A percentile compares a stretch with the other conserved stretches of the same genome.
phyloP scores from a whole-genome alignment of 2,888 invertebrate genomes.

The Eupithecia insigniata region DNA sequence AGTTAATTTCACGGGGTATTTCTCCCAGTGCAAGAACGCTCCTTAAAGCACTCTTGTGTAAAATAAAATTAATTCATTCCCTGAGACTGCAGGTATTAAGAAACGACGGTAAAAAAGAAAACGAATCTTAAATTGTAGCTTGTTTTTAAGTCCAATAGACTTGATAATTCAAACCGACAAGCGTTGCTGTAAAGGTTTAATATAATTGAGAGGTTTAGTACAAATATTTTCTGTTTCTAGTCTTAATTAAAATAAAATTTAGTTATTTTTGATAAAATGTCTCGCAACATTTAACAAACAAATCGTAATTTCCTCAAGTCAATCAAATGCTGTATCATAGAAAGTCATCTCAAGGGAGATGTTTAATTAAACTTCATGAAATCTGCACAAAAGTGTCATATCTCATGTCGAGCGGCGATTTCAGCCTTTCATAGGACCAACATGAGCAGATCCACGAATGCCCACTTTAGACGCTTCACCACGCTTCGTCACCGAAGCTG shows the following conservation, averaged over 20 bases:
- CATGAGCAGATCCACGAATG: conserved; percentile 45
- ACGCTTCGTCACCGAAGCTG: conserved; percentile 24
- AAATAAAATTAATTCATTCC: conserved; percentile 75
- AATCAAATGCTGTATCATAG: conserved; percentile 62
- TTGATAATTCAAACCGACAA: background rate
- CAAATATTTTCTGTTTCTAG: background rate
- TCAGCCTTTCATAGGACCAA: conserved; percentile 57
- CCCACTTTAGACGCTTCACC: conserved; percentile 39
- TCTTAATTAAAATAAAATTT: background rate
- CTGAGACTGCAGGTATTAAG: conserved; percentile 53
- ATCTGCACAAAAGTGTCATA: conserved; percentile 67
- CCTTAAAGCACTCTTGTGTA: conserved; percentile 71
- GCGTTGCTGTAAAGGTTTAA: background rate
- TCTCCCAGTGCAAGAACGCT: conserved; percentile 69
- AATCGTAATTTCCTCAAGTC: conserved; percentile 69
- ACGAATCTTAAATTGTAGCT: conserved; percentile 38
- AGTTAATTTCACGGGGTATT: conserved; percentile 82
- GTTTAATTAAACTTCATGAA: conserved; percentile 73
- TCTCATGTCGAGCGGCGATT: conserved; percentile 58
- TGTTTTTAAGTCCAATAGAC: conserved; percentile 7
- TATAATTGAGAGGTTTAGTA: background rate
- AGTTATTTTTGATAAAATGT: background rate
- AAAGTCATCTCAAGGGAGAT: conserved; percentile 55
- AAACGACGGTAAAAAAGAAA: conserved; percentile 48
- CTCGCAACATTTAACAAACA: conserved; percentile 19